Percentiles rank a stretch among this genome's conserved stretches.
Evolutionary conservation across 35 echinoderm and acorn worm genomes (phyloP).

Genomic region (Holothuria glaberrima): DNA sequence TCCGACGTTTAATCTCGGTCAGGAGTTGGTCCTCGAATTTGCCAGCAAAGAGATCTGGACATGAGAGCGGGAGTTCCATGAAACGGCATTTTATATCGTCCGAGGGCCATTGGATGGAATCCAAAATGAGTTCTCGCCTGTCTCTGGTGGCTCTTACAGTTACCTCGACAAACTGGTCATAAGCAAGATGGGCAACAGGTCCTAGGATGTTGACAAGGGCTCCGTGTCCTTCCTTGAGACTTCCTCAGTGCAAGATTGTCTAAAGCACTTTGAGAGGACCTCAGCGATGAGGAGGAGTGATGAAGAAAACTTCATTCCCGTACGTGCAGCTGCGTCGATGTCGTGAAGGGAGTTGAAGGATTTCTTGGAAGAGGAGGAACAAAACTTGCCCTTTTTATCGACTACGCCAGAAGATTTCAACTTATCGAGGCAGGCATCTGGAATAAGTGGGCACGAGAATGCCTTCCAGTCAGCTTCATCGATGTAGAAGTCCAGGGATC

Average conservation of each 20-base stretch:
- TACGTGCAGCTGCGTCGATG: too few relatives aligned
- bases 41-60: background rate
- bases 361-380: too few relatives aligned
- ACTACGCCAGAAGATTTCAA: too few relatives aligned
- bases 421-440: too few relatives aligned
- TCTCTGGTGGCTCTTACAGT: background rate
- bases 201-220: background rate
- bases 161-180: background rate
- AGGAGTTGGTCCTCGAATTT: background rate
- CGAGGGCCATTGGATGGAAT: background rate
- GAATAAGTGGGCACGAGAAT: too few relatives aligned
- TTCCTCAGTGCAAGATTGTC: background rate
- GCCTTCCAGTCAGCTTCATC: background rate
- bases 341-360: background rate
- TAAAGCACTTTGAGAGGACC: background rate
- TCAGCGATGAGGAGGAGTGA: too few relatives aligned
- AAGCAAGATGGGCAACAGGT: background rate
- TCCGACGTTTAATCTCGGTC: too few relatives aligned
- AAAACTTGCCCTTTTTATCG: too few relatives aligned
- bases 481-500: background rate
- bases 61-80: background rate
- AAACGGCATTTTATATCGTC: background rate
- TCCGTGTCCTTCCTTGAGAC: background rate
- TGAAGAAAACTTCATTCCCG: too few relatives aligned
- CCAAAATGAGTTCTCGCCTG: too few relatives aligned